These are phyloP conservation scores for Chrysopa pallens DNA, from an alignment of 1,140 invertebrate species.

Conservation along the genomic window DNA sequence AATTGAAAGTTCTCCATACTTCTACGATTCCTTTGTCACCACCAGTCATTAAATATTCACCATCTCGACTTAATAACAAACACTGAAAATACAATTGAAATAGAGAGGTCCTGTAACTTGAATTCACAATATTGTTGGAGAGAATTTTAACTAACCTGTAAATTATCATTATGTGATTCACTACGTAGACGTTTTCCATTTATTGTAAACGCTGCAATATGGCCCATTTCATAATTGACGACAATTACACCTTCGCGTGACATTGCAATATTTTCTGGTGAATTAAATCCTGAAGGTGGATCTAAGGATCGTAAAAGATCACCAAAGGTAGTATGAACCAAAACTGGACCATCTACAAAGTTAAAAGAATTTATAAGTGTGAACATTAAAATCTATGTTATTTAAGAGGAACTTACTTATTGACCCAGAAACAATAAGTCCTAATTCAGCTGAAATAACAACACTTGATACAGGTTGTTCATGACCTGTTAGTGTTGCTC, in stretches of 20 bases:
- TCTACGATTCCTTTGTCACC: slow-evolving; percentile 94
- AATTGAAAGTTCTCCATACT: slow-evolving; percentile 94
- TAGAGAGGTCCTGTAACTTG: neutral
- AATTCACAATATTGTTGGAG: slow-evolving; percentile 1
- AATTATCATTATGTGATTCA: slow-evolving; percentile 84
- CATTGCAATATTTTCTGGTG: slow-evolving; percentile 82
- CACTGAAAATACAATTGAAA: slow-evolving; percentile 44
- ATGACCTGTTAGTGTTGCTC: slow-evolving; percentile 92
- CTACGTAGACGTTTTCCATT: slow-evolving; percentile 75
- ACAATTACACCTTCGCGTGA: slow-evolving; percentile 93
- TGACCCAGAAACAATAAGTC: slow-evolving; percentile 90
- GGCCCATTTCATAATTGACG: slow-evolving; percentile 79
- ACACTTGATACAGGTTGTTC: slow-evolving; percentile 88
- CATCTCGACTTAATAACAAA: slow-evolving; percentile 86
- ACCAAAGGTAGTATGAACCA: slow-evolving; percentile 96
- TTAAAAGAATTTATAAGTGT: slow-evolving; percentile 5
- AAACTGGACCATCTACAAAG: slow-evolving; percentile 70
- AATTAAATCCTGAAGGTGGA: slow-evolving; percentile 54
- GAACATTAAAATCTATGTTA: neutral
- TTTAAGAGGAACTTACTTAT: slow-evolving; percentile 43
- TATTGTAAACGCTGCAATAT: slow-evolving; percentile 83
- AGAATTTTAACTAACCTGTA: slow-evolving; percentile 50
- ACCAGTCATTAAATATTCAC: slow-evolving; percentile 93
- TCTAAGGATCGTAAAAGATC: slow-evolving; percentile 87
- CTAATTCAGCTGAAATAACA: slow-evolving; percentile 92